Evolutionary conservation across 2,888 invertebrate species (phyloP), one percentile per base, ranked within the genome.

Genomic region (Cheilosia pagana): DNA sequence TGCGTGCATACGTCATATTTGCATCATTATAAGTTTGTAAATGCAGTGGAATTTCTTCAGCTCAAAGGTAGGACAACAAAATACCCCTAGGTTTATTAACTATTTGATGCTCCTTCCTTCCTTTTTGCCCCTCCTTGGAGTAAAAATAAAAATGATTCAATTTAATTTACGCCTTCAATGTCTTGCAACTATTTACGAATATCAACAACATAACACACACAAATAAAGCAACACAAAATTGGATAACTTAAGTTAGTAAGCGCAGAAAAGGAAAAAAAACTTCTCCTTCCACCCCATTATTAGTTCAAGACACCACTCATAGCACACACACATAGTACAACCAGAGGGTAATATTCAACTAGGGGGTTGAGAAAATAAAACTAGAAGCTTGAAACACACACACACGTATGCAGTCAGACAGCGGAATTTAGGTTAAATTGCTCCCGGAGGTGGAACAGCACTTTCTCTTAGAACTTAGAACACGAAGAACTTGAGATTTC

Each of bases 381-480:
- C 35, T 39, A 28, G 65, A 35, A 74, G 53, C 43, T 45, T 21
- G 21, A 78, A 21, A 74, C 19, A 78, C 60, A 83, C 59, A 76
- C 59, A 70, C 50, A 59, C 19, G 28, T 19, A 16, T 16, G 31
- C 28, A 39, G 14, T 8, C 19, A 45, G n/a, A 8, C 45, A 6
- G 19, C 2, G 62, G 59, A 78, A 83, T 83, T 78, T 79, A 83
- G 83, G 83, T 83, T 78, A 78, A 83, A 83, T 83, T 83, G 83
- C 45, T 83, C 78, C 83, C 79, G 59, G 65, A 78, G 74, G 83
- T 65, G 52, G 63, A 57, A 63, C 55, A 82, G 50, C 65, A 67
- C 62, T 77, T 67, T 63, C 50, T 39, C 23, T 50, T 23, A 23
- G 35, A 43, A 50, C 53, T 53, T 52, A 16, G 52, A 72, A 82